Base-by-base conservation (phyloP, 2,113 vertebrate species). In the Semicossyphus pulcher region DNA sequence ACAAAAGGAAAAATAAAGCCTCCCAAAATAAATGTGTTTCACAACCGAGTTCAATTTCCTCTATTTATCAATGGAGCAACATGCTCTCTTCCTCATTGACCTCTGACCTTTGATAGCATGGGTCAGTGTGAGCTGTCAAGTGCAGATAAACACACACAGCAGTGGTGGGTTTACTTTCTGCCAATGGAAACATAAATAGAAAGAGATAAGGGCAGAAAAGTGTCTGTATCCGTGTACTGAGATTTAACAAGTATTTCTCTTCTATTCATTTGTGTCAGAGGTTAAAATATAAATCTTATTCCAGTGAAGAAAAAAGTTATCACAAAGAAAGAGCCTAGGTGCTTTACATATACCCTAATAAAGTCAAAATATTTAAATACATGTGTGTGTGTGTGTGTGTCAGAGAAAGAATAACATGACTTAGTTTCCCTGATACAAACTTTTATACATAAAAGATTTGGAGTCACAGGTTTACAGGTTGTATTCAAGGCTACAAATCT, bases 381-480 rank as follows among this genome's bases (percentile, higher is more conserved):
- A 14, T 14, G 8, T n/a, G 7, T 52, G 26, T 31, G 14, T n/a
- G n/a, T n/a, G n/a, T n/a, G n/a, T n/a, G n/a, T n/a, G n/a, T n/a
- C n/a, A n/a, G n/a, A n/a, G n/a, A n/a, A n/a, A n/a, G n/a, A n/a
- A n/a, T n/a, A n/a, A n/a, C n/a, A n/a, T n/a, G n/a, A n/a, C n/a
- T n/a, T n/a, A n/a, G n/a, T n/a, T n/a, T n/a, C n/a, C n/a, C 14
- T 0, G 26, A 52, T 52, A 53, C 67, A 80, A 36, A 39, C 26
- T 42, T 77, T 72, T 70, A 77, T 61, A 59, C 41, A 39, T 53
- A 28, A 47, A 76, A 73, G 20, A 52, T 39, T 53, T 15, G 12
- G 20, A 73, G 29, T 72, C 53, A 65, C 31, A 59, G n/a, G 15
- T 73, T 65, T 53, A 68, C 67, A 76, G 37, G 23, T 28, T 52